Evolutionary conservation across 2,888 invertebrate genomes (phyloP), one percentile per base, ranked within the genome.

Genomic region (Lepidochrysops patricia): DNA sequence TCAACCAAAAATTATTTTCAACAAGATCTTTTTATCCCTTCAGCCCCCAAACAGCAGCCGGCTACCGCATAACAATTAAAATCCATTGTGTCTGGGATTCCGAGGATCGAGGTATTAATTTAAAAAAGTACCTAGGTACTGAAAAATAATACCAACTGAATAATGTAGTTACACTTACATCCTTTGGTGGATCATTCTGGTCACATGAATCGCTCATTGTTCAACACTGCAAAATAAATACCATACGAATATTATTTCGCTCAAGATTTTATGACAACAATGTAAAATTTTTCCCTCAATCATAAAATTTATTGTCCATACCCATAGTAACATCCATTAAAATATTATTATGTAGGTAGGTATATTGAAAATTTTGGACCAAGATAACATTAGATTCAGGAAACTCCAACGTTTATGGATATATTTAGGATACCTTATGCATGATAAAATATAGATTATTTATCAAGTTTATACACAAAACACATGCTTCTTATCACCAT

Each of bases 151-250:
- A n/a, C 6, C 9, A 29, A 29, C 9, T 29, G 9, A 9, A 9
- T 29, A 29, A 19, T 15, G 1, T 9, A 5, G 9, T 29, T 25
- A 32, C 57, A 78, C 83, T 81, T 72, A 88, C 88, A 77, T 86
- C 86, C 68, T 83, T 88, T 64, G 87, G 84, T 9, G 84, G 83
- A 49, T 88, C 89, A 67, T 82, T 86, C 62, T 86, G 88, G 64
- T 87, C 81, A 61, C 72, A 71, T 65, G 83, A 79, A 68, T 88
- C 88, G 77, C 84, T 76, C 88, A 89, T 89, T 63, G 66, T 79
- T 63, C 27, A 60, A 60, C 58, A 67, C 77, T 74, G 64, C 9
- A 54, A 54, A 54, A 54, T 19, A 54, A 19, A 52, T 15, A 4
- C 13, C 15, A 4, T n/a, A 52, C 48, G 1, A 7, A 5, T 27